Conservation (phyloP, 2,888 invertebrate genomes). For the Caenorhabditis sinica region DNA sequence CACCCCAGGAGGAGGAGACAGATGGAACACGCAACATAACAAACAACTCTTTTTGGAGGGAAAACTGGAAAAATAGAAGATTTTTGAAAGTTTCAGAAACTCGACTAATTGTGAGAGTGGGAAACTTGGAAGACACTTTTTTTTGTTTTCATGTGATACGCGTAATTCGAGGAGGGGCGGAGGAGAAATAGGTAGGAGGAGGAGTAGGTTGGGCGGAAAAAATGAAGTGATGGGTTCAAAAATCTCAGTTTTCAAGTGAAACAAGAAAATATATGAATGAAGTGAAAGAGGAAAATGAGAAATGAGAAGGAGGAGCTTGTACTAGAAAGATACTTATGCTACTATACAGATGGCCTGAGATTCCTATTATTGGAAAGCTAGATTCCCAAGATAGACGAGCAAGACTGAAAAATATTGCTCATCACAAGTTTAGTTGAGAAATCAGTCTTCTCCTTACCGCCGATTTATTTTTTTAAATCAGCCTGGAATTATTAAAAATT, state of each 20-base stretch:
- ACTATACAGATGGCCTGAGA: background rate
- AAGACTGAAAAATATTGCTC: too few species aligned
- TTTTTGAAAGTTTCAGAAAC: background rate
- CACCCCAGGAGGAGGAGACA: too few species aligned
- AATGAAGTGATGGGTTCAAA: slow-evolving; percentile 35
- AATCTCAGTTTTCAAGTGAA: slow-evolving; percentile 27
- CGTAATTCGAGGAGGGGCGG: slow-evolving; percentile 20
- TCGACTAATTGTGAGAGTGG: background rate
- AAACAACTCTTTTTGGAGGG: slow-evolving; percentile 31
- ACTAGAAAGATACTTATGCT: background rate
- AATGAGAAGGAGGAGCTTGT: background rate
- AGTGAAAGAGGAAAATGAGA: background rate
- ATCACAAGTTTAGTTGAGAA: too few species aligned
- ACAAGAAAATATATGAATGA: too few species aligned
- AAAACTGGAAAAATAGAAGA: background rate
- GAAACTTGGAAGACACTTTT: background rate
- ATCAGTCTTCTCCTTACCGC: too few species aligned
- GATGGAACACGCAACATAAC: slow-evolving; percentile 45
- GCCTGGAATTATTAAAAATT: too few species aligned
- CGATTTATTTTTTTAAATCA: too few species aligned
- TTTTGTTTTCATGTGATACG: slow-evolving; percentile 22
- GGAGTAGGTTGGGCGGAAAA: slow-evolving; percentile 2
- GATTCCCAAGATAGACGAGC: too few species aligned
- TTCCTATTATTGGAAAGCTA: background rate
- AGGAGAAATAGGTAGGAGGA: background rate